Conservation (phyloP, 2,888 invertebrate genomes). For the Artemia sinica region DNA sequence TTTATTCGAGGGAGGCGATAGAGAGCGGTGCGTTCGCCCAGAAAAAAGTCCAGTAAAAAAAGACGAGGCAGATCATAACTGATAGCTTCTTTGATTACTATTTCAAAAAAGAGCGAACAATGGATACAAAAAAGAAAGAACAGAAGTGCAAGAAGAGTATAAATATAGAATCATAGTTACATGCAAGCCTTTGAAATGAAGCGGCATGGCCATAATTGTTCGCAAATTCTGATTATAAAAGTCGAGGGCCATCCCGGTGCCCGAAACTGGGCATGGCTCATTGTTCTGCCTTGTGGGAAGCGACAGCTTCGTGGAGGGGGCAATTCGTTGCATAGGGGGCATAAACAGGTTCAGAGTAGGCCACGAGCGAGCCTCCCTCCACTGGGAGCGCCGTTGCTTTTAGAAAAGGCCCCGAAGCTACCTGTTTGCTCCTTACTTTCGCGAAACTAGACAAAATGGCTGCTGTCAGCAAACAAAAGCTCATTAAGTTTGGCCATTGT, state of each 20-base stretch:
- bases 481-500: no score
- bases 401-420: constrained; percentile 46
- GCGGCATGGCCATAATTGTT: constrained; percentile 83
- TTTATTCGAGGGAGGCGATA: no score
- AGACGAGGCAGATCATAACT: no score
- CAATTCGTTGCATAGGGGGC: no score
- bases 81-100: no score
- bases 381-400: constrained; percentile 59
- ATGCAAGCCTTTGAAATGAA: constrained; percentile 44
- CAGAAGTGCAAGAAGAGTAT: no score
- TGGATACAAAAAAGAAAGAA: no score
- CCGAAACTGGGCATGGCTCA: constrained; percentile 37
- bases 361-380: constrained; percentile 85
- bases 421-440: background rate
- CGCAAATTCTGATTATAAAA: constrained; percentile 59
- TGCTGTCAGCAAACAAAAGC: no score
- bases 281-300: constrained; percentile 21
- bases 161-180: constrained; percentile 35
- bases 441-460: background rate
- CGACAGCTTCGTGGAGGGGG: no score
- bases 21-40: no score
- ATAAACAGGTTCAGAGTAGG: constrained; percentile 80
- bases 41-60: no score
- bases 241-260: constrained; percentile 72
- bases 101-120: no score